These are phyloP conservation scores for Tolypeutes matacus DNA, from an alignment of 2,797 vertebrate species.

Conservation along the genomic window DNA sequence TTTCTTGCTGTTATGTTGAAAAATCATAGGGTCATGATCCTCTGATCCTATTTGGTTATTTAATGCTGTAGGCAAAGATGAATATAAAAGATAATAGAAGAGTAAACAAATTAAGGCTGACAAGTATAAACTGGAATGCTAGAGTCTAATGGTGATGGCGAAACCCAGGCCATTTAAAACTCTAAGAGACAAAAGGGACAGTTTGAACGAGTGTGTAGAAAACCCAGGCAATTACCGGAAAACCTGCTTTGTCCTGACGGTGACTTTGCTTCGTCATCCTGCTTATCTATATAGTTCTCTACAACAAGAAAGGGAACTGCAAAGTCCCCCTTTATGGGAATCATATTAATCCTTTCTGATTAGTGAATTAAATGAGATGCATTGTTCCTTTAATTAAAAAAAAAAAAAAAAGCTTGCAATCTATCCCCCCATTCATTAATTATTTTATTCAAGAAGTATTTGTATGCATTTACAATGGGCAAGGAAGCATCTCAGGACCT, in stretches of 20 bases:
- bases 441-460: background rate
- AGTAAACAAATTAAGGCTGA: too few relatives aligned
- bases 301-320: fast-evolving
- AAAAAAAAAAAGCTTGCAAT: background rate
- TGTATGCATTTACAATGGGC: background rate
- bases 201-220: background rate
- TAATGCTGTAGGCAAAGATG: background rate
- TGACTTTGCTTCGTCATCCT: too few relatives aligned
- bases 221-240: background rate
- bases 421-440: background rate
- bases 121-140: background rate
- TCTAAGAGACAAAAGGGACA: background rate
- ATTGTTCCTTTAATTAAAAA: too few relatives aligned
- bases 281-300: background rate
- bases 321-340: background rate
- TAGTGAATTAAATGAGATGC: background rate
- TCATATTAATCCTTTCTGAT: background rate
- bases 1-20: background rate
- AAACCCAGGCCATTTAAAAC: background rate
- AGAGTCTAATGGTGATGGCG: fast-evolving
- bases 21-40: background rate
- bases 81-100: background rate
- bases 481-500: background rate
- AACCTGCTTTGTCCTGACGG: background rate
- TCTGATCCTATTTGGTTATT: background rate